Conservation (phyloP, 2,113 vertebrate species). For the Amazona guildingii region DNA sequence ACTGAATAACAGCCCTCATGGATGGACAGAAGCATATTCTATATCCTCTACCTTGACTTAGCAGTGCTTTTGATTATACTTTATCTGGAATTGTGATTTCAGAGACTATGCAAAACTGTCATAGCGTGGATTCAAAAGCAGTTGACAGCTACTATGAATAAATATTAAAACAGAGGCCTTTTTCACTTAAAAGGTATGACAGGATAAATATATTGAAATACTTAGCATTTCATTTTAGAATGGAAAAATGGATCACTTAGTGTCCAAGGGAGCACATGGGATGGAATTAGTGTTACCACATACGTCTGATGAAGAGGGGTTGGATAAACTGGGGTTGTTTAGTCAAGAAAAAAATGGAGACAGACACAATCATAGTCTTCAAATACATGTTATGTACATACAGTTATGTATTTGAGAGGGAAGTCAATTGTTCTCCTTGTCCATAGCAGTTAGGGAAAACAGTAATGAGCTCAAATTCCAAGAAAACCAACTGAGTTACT, state of each 20-base stretch:
- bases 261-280: background rate
- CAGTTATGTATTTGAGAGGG: background rate
- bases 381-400: background rate
- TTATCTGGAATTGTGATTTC: background rate
- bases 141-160: background rate
- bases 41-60: background rate
- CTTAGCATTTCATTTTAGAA: background rate
- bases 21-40: background rate
- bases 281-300: background rate
- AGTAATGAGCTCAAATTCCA: background rate
- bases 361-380: background rate
- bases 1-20: accelerated
- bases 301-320: background rate
- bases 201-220: background rate
- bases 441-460: background rate
- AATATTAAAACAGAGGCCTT: background rate
- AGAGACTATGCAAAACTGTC: background rate
- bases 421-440: background rate
- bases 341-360: background rate
- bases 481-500: background rate
- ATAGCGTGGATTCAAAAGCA: background rate
- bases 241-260: background rate
- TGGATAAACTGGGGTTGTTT: background rate
- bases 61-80: background rate
- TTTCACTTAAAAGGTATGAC: background rate